phyloP scores from a whole-genome alignment of 2,797 vertebrate species.

The Luscinia luscinia region DNA sequence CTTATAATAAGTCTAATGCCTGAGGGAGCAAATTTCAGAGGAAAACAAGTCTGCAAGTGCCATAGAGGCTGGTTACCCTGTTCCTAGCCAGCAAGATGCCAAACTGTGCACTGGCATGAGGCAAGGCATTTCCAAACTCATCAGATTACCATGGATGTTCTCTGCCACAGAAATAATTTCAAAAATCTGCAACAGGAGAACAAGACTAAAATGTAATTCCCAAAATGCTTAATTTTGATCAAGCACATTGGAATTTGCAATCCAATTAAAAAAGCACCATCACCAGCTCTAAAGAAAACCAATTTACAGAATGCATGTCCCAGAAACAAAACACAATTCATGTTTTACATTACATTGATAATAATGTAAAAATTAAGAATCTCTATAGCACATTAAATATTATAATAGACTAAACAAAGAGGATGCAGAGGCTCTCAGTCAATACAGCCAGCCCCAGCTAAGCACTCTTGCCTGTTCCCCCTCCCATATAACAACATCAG shows the following conservation, averaged over 20 bases:
- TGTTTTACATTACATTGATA: not conserved
- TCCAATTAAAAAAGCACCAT: not conserved
- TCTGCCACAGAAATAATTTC: not conserved
- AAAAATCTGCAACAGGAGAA: not conserved
- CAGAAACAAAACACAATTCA: not conserved
- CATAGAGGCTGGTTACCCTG: not conserved
- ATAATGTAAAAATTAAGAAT: not conserved
- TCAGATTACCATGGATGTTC: not conserved
- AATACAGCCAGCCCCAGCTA: not conserved
- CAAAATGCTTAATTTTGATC: not conserved
- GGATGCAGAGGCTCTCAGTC: not conserved
- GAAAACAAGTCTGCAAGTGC: not conserved
- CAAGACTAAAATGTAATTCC: not conserved
- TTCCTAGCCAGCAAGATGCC: not conserved
- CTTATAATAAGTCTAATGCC: not conserved
- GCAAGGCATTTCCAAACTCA: not conserved
- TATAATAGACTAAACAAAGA: not conserved
- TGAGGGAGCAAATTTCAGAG: not conserved
- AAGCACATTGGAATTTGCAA: not conserved
- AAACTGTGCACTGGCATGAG: rapidly evolving
- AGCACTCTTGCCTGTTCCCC: not conserved
- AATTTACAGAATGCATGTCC: rapidly evolving
- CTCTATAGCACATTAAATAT: not conserved
- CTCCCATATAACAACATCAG: not conserved
- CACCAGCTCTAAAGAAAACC: rapidly evolving